Conservation (phyloP, 2,888 invertebrate genomes). For the Mechanitis messenoides region DNA sequence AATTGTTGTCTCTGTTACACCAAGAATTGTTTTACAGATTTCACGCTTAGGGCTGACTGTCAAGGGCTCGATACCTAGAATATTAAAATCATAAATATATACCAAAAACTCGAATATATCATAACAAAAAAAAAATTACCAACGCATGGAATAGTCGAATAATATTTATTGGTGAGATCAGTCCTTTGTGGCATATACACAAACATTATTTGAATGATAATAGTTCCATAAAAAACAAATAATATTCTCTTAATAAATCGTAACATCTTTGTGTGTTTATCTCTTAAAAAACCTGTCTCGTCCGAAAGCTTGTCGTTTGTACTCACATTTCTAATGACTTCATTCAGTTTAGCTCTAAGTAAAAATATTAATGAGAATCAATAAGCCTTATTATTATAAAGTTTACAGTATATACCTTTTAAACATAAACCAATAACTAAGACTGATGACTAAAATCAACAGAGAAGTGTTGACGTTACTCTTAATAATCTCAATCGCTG, state of each 20-base stretch:
- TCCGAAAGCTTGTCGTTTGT: slow-evolving; percentile 39
- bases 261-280: slow-evolving; percentile 41
- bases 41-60: slow-evolving; percentile 45
- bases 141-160: slow-evolving; percentile 53
- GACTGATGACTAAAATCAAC: slow-evolving; percentile 42
- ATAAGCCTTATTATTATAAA: neutral
- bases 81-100: neutral
- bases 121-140: slow-evolving; percentile 42
- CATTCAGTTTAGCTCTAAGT: slow-evolving; percentile 38
- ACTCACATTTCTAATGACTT: slow-evolving; percentile 37
- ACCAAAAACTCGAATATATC: slow-evolving; percentile 1
- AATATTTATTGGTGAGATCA: slow-evolving; percentile 40
- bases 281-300: slow-evolving; percentile 30
- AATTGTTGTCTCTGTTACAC: slow-evolving; percentile 43
- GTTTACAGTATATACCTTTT: slow-evolving; percentile 40
- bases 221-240: slow-evolving; percentile 44
- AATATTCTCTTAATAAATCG: slow-evolving; percentile 46
- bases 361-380: no score
- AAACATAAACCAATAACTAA: slow-evolving; percentile 53
- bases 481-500: slow-evolving; percentile 46
- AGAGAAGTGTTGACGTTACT: slow-evolving; percentile 52
- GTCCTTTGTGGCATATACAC: slow-evolving; percentile 52
- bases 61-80: slow-evolving; percentile 50
- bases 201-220: slow-evolving; percentile 36
- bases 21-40: slow-evolving; percentile 46